Percentiles rank a stretch among this genome's conserved stretches.
phyloP scores from a whole-genome alignment of 2,797 vertebrate species.

The Falco novaeseelandiae region DNA sequence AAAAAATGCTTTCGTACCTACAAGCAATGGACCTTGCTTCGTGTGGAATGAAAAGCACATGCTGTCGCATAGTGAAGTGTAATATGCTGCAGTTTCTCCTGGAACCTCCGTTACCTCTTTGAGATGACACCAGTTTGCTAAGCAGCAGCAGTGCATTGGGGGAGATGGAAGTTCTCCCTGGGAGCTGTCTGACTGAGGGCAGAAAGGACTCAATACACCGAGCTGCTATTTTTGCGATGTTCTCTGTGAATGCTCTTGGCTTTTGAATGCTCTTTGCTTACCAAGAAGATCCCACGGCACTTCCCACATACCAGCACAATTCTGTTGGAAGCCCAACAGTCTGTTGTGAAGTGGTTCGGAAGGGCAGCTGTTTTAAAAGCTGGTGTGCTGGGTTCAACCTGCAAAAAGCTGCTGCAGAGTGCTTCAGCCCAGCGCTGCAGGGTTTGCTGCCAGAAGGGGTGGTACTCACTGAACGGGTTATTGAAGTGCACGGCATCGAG shows the following conservation, averaged over 20 bases:
- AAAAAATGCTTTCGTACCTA: background rate
- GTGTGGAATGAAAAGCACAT: background rate
- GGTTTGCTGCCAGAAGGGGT: background rate
- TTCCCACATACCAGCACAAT: background rate
- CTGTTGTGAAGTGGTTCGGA: background rate
- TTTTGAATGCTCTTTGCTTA: background rate
- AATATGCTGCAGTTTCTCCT: background rate
- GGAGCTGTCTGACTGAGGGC: accelerated
- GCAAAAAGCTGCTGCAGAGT: background rate
- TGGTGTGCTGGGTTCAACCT: background rate
- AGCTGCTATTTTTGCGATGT: background rate
- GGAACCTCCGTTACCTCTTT: background rate
- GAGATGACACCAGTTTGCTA: background rate
- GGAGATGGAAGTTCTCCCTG: background rate
- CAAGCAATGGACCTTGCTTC: background rate
- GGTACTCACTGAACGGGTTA: background rate
- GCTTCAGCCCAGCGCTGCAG: accelerated
- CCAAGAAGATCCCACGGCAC: background rate
- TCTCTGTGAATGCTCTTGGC: background rate
- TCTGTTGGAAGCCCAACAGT: background rate
- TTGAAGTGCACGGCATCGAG: background rate
- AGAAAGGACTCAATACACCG: background rate
- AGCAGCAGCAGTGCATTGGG: accelerated
- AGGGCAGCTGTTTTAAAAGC: background rate
- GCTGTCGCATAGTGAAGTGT: background rate